phyloP scores from a whole-genome alignment of 2,888 invertebrate species.

The Coelinius sp. region DNA sequence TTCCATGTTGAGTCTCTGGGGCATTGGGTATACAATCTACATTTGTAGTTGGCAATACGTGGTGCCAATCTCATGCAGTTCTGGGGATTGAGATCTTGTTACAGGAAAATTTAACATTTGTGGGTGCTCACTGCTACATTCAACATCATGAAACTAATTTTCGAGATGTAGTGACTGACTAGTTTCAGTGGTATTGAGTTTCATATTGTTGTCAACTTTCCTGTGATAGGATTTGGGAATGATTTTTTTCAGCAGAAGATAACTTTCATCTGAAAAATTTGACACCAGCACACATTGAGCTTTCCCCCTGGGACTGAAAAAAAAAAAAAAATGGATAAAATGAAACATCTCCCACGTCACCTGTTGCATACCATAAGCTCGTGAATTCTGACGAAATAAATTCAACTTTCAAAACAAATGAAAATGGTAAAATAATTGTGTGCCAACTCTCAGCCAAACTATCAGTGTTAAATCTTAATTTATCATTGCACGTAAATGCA shows the following conservation, averaged over 20 bases:
- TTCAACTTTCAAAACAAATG: neutral
- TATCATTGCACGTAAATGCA: neutral
- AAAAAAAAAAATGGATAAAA: neutral
- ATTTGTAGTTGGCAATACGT: neutral
- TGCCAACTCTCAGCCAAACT: neutral
- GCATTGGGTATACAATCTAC: neutral
- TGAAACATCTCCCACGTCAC: neutral
- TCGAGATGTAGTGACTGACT: neutral
- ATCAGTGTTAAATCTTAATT: constrained; percentile 24
- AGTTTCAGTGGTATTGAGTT: neutral
- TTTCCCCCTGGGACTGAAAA: neutral
- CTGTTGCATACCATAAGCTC: neutral
- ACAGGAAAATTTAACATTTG: neutral
- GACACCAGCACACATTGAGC: too few species aligned
- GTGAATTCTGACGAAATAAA: neutral
- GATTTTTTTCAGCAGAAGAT: neutral
- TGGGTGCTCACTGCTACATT: neutral
- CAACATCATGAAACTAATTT: neutral
- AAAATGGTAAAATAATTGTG: neutral
- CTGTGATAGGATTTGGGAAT: neutral
- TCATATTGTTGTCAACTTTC: neutral
- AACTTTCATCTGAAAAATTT: too few species aligned
- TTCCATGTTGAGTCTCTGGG: neutral
- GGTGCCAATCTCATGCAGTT: neutral
- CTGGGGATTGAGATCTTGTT: neutral